phyloP scores from a whole-genome alignment of 1,140 invertebrate species.

The Drosophila prosaltans region DNA sequence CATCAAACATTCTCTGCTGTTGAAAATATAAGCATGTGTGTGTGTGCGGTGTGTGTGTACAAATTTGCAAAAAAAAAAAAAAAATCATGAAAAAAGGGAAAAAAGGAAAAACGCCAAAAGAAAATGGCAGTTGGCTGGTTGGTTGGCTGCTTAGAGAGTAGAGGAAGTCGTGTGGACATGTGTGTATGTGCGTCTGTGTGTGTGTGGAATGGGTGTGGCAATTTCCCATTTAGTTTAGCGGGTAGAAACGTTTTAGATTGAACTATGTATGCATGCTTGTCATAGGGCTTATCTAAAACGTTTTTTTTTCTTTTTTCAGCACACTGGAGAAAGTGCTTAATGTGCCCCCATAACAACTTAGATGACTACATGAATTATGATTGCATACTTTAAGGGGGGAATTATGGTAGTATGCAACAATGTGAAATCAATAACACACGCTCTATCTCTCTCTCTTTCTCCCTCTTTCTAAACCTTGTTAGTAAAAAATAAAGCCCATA shows the following conservation, averaged over 20 bases:
- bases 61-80: conserved; percentile 52
- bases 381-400: not conserved
- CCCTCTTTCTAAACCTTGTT: conserved; percentile 25
- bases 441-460: not conserved
- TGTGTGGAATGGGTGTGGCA: conserved; percentile 52
- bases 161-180: conserved; percentile 6
- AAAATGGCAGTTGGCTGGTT: conserved; percentile 61
- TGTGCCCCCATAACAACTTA: too few species aligned
- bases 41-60: conserved; percentile 26
- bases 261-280: conserved; percentile 67
- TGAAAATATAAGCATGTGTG: conserved; percentile 57
- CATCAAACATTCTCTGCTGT: conserved; percentile 76
- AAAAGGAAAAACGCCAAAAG: conserved; percentile 50
- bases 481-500: conserved; percentile 17
- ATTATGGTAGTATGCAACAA: not conserved
- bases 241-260: conserved; percentile 73
- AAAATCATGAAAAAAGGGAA: not conserved
- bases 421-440: not conserved
- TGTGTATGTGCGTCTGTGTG: conserved; percentile 14
- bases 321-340: conserved; percentile 17
- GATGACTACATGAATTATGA: conserved; percentile 5
- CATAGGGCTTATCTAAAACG: conserved; percentile 54
- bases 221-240: conserved; percentile 73
- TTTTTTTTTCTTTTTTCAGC: conserved; percentile 24
- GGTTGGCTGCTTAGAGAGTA: not conserved